Conservation (phyloP, 2,888 invertebrate species). For the Nineta flava region DNA sequence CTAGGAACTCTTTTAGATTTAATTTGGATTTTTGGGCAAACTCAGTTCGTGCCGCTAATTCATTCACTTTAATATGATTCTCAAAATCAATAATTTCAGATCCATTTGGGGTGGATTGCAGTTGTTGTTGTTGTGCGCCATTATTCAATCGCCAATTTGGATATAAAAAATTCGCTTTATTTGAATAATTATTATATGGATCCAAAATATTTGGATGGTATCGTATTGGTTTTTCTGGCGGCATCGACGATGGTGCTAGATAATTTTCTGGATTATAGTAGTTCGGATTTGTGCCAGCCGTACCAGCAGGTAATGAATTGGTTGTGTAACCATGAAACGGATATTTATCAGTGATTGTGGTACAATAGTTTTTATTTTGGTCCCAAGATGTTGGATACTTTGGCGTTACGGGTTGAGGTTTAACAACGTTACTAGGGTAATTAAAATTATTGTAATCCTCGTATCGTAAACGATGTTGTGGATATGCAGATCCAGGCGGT, state of each 20-base stretch:
- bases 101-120: not conserved
- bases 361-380: not conserved
- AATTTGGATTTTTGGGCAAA: not conserved
- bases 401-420: not conserved
- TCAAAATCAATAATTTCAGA: not conserved
- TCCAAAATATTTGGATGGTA: not conserved
- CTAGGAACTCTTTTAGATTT: constrained; percentile 7
- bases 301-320: not conserved
- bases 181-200: not conserved
- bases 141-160: not conserved
- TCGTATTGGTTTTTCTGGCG: not conserved
- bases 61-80: not conserved
- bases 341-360: constrained; percentile 4
- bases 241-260: no score
- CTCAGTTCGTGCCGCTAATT: not conserved
- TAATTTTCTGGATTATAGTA: not conserved
- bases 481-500: no score
- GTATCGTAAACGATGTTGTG: not conserved
- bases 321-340: constrained; percentile 5
- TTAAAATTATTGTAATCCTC: not conserved
- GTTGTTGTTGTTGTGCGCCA: not conserved
- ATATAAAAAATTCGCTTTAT: not conserved
- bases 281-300: not conserved
- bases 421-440: not conserved
- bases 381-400: not conserved